Conservation (phyloP, 2,888 invertebrate species). For the Nudaria mundana region DNA sequence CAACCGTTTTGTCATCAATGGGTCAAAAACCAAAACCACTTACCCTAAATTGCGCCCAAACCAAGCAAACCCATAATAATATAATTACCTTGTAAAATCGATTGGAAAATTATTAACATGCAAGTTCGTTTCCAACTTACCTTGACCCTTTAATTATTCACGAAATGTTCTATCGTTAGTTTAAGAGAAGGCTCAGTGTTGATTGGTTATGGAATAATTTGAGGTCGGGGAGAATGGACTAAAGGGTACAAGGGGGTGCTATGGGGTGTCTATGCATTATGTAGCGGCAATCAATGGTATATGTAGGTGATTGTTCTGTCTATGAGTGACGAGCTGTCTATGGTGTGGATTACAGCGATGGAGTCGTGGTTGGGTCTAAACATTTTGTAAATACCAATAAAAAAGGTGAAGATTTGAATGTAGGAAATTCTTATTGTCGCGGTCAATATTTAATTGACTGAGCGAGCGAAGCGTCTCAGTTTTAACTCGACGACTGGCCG, state of each 20-base stretch:
- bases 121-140: slow-evolving; percentile 37
- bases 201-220: slow-evolving; percentile 50
- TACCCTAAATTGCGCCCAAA: slow-evolving; percentile 18
- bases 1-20: neutral
- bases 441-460: too few relatives aligned
- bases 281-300: slow-evolving; percentile 75
- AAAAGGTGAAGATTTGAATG: too few relatives aligned
- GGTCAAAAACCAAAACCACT: slow-evolving; percentile 11
- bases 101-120: slow-evolving; percentile 59
- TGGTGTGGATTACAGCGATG: slow-evolving; percentile 15
- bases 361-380: slow-evolving; percentile 31
- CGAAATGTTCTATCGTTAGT: slow-evolving; percentile 2
- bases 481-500: too few relatives aligned
- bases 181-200: slow-evolving; percentile 27
- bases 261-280: slow-evolving; percentile 68
- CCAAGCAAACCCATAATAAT: slow-evolving; percentile 29
- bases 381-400: too few relatives aligned
- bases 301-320: slow-evolving; percentile 64
- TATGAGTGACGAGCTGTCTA: slow-evolving; percentile 38
- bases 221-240: slow-evolving; percentile 40
- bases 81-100: slow-evolving; percentile 72
- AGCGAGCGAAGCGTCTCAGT: too few relatives aligned
- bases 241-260: slow-evolving; percentile 38
- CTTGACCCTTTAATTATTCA: slow-evolving; percentile 25
- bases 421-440: too few relatives aligned